phyloP scores from a whole-genome alignment of 2,113 vertebrate genomes.

The Halichoerus grypus region DNA sequence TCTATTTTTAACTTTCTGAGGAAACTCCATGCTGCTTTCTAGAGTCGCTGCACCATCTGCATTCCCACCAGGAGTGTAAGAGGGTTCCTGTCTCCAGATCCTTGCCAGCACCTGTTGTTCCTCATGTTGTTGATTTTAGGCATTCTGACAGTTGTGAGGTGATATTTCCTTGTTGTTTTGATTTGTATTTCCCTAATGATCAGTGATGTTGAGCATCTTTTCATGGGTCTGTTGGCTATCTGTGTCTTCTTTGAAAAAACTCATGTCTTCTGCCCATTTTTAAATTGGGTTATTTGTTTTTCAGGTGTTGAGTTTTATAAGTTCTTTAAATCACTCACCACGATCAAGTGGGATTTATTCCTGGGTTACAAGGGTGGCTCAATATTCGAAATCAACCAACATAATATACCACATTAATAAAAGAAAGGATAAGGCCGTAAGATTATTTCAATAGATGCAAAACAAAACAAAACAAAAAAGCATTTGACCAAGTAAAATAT shows the following conservation, averaged over 20 bases:
- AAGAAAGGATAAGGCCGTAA: neutral
- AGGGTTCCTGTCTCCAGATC: neutral
- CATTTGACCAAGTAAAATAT: neutral
- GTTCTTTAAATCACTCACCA: neutral
- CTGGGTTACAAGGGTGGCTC: neutral
- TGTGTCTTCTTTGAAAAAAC: neutral
- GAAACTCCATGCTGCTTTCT: neutral
- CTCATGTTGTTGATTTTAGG: neutral
- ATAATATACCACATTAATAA: neutral
- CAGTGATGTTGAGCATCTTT: neutral
- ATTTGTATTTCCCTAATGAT: neutral
- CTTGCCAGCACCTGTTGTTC: neutral
- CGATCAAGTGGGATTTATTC: neutral
- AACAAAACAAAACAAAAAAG: neutral
- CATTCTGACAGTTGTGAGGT: neutral
- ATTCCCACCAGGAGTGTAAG: neutral
- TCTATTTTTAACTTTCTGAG: neutral
- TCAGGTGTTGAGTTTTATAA: neutral
- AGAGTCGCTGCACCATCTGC: neutral
- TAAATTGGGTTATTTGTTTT: neutral
- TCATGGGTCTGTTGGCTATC: neutral
- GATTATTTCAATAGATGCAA: neutral
- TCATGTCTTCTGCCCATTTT: neutral
- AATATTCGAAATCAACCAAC: neutral
- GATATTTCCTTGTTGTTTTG: neutral